Base-by-base conservation (phyloP, 2,113 vertebrate genomes). In the Tursiops truncatus region DNA sequence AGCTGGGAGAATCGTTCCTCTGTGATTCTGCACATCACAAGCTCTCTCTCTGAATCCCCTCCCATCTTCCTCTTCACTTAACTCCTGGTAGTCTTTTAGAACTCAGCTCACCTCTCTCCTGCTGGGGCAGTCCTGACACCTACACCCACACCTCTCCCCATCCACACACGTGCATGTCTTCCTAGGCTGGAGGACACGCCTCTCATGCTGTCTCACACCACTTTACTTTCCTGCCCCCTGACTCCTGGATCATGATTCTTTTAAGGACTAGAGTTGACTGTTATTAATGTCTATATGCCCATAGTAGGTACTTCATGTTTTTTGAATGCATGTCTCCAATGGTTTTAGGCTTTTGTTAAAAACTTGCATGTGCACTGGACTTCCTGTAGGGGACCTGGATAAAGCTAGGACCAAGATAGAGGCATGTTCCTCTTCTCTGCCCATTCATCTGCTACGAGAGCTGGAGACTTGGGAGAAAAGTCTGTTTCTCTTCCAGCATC, bases 341-440 rank as follows among this genome's bases (percentile, higher is more conserved):
- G 63, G 28, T 33, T 93, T 71, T 56, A 36, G 53, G 62, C 25
- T 91, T 90, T 90, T 95, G 38, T 70, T 80, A 26, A 92, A 89
- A 73, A 28, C 20, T 31, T 68, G 18, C 25, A 25, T 26, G 67
- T 15, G 41, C 41, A 17, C 47, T 36, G 65, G 28, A 25, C 67
- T 84, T 65, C 44, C 76, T 33, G 14, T 18, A 70, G 62, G 33
- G 23, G n/a, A 38, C 2, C 4, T 73, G 10, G 25, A 25, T 73
- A 50, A 83, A 80, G 71, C 50, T 74, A 58, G 58, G n/a, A 38
- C 53, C 38, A 68, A 60, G 21, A 80, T 15, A 36, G 17, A 36
- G 56, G 20, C 20, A 5, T 4, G 17, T 26, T n/a, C 10, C 4
- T 85, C 15, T 28, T 70, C 18, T 84, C 28, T 83, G 73, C 82